Evolutionary conservation across 2,113 vertebrate species (phyloP), one percentile per base, ranked within the genome.

Genomic region (Callipepla californica): DNA sequence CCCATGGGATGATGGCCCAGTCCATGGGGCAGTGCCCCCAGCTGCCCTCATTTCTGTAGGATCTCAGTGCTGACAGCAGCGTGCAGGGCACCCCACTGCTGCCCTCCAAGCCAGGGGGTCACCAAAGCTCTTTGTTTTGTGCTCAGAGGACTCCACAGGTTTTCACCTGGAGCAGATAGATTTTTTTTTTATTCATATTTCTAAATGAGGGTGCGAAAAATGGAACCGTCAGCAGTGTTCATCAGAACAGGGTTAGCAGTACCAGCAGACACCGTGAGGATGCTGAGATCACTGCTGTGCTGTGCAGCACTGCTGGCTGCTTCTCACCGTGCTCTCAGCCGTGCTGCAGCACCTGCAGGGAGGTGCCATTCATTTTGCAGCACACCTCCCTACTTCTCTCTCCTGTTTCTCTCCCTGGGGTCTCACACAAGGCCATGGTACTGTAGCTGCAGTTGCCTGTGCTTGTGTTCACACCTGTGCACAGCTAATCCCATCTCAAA

Each of bases 211-310:
- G 1, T 20, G 51, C 48, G 74, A 28, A 2, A 77, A 77, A 28
- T 9, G 30, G 73, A n/a, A 36, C 16, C 59, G 34, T 34, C 58
- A 7, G 4, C 23, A 28, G 26, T 8, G 5, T 5, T 47, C 77
- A 44, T 4, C 7, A 3, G 15, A 17, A 5, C 2, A 18, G 51
- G 50, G 65, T 40, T 4, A 45, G n/a, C 50, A 36, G 1, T 0
- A 26, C 4, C 85, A 34, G 16, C 5, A 26, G 44, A 48, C 66
- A 40, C 78, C 45, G 22, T 21, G 0, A 4, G 0, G 20, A 4
- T 32, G 2, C 53, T 0, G 20, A 67, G 65, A 25, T 66, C 26
- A 2, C 68, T 11, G 32, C 50, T 1, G 1, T 0, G 7, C 25
- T 67, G 26, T 1, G 7, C 9, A 15, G 4, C 6, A 1, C 25